These are phyloP conservation scores for Camelus dromedarius DNA, from an alignment of 2,113 vertebrate genomes.

Conservation along the genomic window DNA sequence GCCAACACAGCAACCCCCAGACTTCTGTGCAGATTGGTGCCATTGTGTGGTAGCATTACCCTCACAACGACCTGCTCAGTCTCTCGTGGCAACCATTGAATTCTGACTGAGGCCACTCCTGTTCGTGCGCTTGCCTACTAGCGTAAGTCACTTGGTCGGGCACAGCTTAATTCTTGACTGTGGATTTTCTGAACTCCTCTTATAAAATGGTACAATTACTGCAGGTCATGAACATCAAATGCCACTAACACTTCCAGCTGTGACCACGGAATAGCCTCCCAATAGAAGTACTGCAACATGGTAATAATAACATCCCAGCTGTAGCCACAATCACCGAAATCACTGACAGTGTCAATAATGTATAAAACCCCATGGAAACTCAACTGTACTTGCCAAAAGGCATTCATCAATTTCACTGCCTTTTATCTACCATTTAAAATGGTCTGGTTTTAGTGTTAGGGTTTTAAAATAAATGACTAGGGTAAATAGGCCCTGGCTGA, in stretches of 20 bases:
- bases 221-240: slow-evolving; percentile 87
- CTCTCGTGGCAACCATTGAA: slow-evolving; percentile 75
- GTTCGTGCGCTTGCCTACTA: slow-evolving; percentile 66
- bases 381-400: slow-evolving; percentile 83
- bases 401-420: slow-evolving; percentile 84
- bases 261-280: slow-evolving; percentile 85
- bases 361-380: slow-evolving; percentile 84
- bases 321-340: slow-evolving; percentile 86
- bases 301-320: slow-evolving; percentile 87
- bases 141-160: slow-evolving; percentile 40
- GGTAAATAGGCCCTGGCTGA: slow-evolving; percentile 81
- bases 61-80: slow-evolving; percentile 69
- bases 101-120: slow-evolving; percentile 64
- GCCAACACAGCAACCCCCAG: slow-evolving; percentile 58
- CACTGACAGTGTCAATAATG: slow-evolving; percentile 84
- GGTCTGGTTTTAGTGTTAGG: slow-evolving; percentile 78
- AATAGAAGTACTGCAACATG: slow-evolving; percentile 82
- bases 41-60: slow-evolving; percentile 58
- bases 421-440: slow-evolving; percentile 83
- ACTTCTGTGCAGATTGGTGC: slow-evolving; percentile 56
- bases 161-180: slow-evolving; percentile 76
- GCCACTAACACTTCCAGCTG: slow-evolving; percentile 87
- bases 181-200: slow-evolving; percentile 78
- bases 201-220: slow-evolving; percentile 84
- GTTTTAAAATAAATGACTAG: slow-evolving; percentile 83